Evolutionary conservation across 2,888 invertebrate genomes (phyloP).

Genomic region (Drosophila eohydei): DNA sequence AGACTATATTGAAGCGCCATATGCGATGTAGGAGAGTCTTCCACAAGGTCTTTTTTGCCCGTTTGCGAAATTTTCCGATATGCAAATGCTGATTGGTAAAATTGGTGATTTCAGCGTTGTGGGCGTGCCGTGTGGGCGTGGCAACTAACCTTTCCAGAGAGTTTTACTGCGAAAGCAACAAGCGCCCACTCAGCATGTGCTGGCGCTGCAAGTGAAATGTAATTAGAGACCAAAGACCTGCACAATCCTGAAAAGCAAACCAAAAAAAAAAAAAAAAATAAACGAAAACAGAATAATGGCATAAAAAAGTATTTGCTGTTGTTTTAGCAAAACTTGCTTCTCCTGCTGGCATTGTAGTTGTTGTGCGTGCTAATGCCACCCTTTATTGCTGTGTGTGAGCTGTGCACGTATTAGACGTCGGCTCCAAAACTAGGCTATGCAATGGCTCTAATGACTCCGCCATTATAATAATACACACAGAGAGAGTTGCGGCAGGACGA

Average conservation of each 20-base stretch:
- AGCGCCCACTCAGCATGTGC: constrained; percentile 35
- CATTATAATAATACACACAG: constrained; percentile 69
- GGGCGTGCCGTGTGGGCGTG: constrained; percentile 43
- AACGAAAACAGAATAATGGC: constrained; percentile 44
- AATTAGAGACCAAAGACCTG: constrained; percentile 60
- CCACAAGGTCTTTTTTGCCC: neutral
- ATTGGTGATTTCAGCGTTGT: constrained; percentile 47
- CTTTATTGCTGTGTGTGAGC: constrained; percentile 52
- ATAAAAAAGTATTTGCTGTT: constrained; percentile 57
- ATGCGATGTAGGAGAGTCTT: neutral
- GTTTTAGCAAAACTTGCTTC: constrained; percentile 33
- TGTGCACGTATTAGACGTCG: constrained; percentile 38
- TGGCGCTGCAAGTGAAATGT: constrained; percentile 47
- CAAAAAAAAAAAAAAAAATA: constrained; percentile 26
- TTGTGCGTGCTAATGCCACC: constrained; percentile 72
- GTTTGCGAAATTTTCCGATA: constrained; percentile 37
- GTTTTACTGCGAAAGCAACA: constrained; percentile 49
- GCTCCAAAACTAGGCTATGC: constrained; percentile 72
- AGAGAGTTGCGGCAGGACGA: constrained; percentile 38
- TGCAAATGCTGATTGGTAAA: constrained; percentile 48
- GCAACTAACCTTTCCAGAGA: constrained; percentile 52
- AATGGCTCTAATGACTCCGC: constrained; percentile 74
- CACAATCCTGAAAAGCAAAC: constrained; percentile 28
- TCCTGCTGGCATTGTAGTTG: constrained; percentile 30
- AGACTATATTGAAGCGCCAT: neutral